Evolutionary conservation across 2,113 vertebrate genomes (phyloP).

Genomic region (Cynocephalus volans): DNA sequence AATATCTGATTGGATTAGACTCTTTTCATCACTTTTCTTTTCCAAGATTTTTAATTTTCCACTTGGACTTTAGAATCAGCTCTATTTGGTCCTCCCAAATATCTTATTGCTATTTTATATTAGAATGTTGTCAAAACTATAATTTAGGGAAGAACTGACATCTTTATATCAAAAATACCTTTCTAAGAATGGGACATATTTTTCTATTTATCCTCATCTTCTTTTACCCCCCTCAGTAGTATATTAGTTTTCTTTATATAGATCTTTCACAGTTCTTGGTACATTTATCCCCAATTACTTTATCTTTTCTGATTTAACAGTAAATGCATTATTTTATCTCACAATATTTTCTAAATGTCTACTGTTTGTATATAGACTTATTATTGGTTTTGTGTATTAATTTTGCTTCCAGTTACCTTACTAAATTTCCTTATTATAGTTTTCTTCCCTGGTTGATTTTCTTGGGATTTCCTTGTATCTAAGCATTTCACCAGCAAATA

Average conservation of each 20-base stretch:
- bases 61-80: not conserved
- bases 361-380: not conserved
- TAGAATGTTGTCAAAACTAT: conserved; percentile 3
- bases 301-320: conserved; percentile 13
- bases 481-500: conserved; percentile 23
- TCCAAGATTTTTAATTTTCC: not conserved
- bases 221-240: not conserved
- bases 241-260: conserved; percentile 20
- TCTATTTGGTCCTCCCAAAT: not conserved
- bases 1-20: conserved; percentile 3
- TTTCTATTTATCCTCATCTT: conserved; percentile 44
- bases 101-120: conserved; percentile 22
- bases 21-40: not conserved
- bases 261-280: conserved; percentile 12
- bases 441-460: conserved; percentile 1
- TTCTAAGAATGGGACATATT: conserved; percentile 19
- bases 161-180: conserved; percentile 27
- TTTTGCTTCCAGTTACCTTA: not conserved
- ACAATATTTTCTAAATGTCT: conserved; percentile 27
- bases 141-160: conserved; percentile 10
- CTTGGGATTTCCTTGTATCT: not conserved
- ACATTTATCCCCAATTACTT: conserved; percentile 8
- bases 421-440: not conserved
- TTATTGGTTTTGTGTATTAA: conserved; percentile 19
- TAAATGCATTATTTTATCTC: not conserved